These are phyloP conservation scores for Cordilura impudica DNA, from an alignment of 2,888 invertebrate genomes.

Conservation along the genomic window DNA sequence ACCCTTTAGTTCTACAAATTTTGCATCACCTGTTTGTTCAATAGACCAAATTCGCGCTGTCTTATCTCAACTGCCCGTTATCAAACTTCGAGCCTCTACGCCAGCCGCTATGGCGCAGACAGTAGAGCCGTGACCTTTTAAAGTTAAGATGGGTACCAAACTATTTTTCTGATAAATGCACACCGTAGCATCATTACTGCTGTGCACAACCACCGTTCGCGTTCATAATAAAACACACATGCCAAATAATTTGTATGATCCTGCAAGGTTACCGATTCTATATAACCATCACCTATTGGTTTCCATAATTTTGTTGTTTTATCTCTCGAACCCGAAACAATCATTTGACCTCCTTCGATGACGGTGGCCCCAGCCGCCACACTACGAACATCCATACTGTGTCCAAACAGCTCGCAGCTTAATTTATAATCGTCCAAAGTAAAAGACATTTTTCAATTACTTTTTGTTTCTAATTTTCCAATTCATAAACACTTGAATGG, in stretches of 20 bases:
- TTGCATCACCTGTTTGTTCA: conserved; percentile 79
- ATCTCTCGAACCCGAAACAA: conserved; percentile 93
- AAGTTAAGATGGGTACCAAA: conserved; percentile 82
- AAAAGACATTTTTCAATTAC: conserved; percentile 66
- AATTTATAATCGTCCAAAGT: conserved; percentile 84
- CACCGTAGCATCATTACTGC: conserved; percentile 92
- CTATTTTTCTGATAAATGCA: conserved; percentile 87
- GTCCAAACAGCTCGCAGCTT: conserved; percentile 87
- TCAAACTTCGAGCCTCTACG: conserved; percentile 80
- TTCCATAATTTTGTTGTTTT: conserved; percentile 92
- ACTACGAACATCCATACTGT: conserved; percentile 91
- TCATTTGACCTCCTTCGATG: conserved; percentile 81
- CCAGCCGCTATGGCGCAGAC: conserved; percentile 80
- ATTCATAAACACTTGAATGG: background rate
- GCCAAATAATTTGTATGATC: conserved; percentile 93
- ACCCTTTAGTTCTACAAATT: conserved; percentile 82
- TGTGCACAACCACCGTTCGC: conserved; percentile 88
- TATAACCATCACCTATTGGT: conserved; percentile 83
- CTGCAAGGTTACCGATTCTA: conserved; percentile 83
- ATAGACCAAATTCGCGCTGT: conserved; percentile 91
- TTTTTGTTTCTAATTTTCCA: background rate
- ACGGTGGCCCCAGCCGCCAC: conserved; percentile 80
- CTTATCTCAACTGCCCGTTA: conserved; percentile 96
- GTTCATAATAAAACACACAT: conserved; percentile 86
- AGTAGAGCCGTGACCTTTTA: conserved; percentile 84